Percentiles rank a stretch among this genome's conserved stretches.
These are phyloP conservation scores for Hypanus sabinus DNA, from an alignment of 2,113 vertebrate species.

Conservation along the genomic window DNA sequence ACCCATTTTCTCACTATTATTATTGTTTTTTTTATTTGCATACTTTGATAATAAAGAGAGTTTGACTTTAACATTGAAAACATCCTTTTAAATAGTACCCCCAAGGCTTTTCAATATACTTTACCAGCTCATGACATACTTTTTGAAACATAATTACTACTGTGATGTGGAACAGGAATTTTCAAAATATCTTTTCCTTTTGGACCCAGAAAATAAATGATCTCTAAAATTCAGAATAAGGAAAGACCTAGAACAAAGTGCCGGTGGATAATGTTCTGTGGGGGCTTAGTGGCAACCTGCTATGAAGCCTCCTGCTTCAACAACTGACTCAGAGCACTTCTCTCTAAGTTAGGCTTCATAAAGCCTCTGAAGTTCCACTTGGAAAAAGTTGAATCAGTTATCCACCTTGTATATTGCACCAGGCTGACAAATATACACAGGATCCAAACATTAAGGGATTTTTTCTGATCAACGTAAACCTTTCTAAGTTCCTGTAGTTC, in stretches of 20 bases:
- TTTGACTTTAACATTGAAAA: no score
- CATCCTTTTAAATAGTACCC: neutral
- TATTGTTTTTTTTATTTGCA: no score
- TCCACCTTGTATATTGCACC: neutral
- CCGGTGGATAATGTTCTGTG: neutral
- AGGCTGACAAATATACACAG: constrained; percentile 7
- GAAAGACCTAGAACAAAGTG: neutral
- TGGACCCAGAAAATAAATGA: neutral
- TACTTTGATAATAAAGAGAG: no score
- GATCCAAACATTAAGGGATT: neutral
- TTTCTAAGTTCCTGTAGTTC: neutral
- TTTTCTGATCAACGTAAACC: neutral
- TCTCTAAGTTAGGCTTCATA: neutral
- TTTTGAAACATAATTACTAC: neutral
- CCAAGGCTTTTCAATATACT: neutral
- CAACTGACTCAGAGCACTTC: neutral
- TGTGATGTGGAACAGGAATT: neutral
- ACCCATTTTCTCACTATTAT: no score
- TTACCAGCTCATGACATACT: no score
- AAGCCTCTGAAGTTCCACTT: neutral
- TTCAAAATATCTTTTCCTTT: neutral
- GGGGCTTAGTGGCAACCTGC: neutral
- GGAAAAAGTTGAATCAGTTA: neutral
- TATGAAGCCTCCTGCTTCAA: neutral
- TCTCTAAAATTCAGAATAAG: neutral